Conservation (phyloP, 1,140 invertebrate genomes). For the Cecropterus lyciades region DNA sequence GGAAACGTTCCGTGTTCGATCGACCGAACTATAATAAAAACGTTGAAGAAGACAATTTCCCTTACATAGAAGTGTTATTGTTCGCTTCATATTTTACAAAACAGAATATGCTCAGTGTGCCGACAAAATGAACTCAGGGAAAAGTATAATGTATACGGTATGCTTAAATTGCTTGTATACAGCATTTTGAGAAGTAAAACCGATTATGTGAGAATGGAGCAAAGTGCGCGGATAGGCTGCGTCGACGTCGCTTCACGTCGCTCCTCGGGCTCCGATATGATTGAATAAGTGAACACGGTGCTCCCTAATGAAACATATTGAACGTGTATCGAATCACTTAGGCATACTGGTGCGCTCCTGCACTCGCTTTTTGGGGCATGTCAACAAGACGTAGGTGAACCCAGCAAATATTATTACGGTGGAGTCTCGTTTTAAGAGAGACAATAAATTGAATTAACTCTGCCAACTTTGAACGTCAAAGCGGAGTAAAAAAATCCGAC, state of each 20-base stretch:
- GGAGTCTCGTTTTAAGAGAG: constrained; percentile 80
- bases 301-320: constrained; percentile 83
- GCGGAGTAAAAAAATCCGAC: constrained; percentile 62
- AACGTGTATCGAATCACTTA: constrained; percentile 83
- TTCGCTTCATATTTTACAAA: background rate
- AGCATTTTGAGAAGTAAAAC: constrained; percentile 72
- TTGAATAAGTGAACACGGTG: constrained; percentile 78
- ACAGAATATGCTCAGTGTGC: background rate
- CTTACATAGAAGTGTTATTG: constrained; percentile 40
- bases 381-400: constrained; percentile 76
- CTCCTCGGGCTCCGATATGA: constrained; percentile 69
- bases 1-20: constrained; percentile 59
- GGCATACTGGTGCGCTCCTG: constrained; percentile 67
- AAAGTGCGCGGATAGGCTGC: constrained; percentile 57
- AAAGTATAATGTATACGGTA: constrained; percentile 22
- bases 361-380: constrained; percentile 71
- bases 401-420: constrained; percentile 75
- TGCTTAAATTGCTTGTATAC: constrained; percentile 59
- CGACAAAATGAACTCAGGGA: constrained; percentile 6
- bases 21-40: constrained; percentile 53
- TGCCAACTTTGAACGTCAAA: constrained; percentile 76
- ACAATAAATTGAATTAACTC: constrained; percentile 81
- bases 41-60: constrained; percentile 45
- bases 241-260: constrained; percentile 48
- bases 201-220: constrained; percentile 74